Percentiles rank a stretch among this genome's conserved stretches.
phyloP scores from a whole-genome alignment of 1,140 invertebrate genomes.

The Cydia splendana region DNA sequence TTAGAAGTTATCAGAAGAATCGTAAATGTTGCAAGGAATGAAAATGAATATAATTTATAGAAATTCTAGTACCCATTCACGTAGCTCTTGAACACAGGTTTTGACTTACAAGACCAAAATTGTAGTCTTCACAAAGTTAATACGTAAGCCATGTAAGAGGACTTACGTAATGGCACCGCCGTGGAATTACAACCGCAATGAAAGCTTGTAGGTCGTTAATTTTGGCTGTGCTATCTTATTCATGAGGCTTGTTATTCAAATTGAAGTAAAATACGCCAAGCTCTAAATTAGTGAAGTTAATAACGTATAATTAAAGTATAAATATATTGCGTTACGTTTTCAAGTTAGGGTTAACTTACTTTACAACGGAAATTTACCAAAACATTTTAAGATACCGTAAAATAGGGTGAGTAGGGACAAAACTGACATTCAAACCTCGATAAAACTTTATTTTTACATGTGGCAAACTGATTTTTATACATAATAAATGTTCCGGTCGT shows the following conservation, averaged over 20 bases:
- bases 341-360: not conserved
- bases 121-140: not conserved
- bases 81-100: not conserved
- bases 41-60: too few relatives aligned
- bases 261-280: not conserved
- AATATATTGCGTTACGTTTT: not conserved
- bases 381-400: too few relatives aligned
- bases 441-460: too few relatives aligned
- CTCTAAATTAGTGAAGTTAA: not conserved
- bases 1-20: too few relatives aligned
- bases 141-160: not conserved
- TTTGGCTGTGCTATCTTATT: not conserved
- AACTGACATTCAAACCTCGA: too few relatives aligned
- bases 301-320: not conserved
- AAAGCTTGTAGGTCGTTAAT: not conserved
- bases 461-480: too few relatives aligned
- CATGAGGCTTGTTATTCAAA: slow-evolving; percentile 1
- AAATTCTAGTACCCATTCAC: too few relatives aligned
- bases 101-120: not conserved
- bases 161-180: not conserved
- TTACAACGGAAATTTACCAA: not conserved
- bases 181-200: not conserved
- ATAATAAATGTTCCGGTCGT: too few relatives aligned
- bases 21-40: too few relatives aligned
- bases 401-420: too few relatives aligned